Conservation (phyloP, 2,113 vertebrate species). For the Empidonax traillii region DNA sequence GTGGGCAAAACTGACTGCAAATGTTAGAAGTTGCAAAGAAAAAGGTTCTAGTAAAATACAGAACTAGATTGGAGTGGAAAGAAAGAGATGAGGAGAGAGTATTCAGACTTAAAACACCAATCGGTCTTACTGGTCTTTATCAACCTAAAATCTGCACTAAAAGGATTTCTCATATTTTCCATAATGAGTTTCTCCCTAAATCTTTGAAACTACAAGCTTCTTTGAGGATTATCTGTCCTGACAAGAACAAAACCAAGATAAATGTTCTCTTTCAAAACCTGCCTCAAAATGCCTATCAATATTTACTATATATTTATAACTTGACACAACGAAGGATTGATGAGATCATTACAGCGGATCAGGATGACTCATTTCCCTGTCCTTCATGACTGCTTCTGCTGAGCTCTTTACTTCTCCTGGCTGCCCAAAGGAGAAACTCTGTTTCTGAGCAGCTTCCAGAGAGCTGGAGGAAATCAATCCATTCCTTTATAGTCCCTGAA, state of each 20-base stretch:
- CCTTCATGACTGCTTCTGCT: neutral
- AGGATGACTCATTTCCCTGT: slow-evolving; percentile 18
- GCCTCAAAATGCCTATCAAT: neutral
- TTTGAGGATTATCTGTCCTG: neutral
- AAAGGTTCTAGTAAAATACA: neutral
- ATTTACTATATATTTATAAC: slow-evolving; percentile 2
- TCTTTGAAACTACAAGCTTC: neutral
- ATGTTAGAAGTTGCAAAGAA: neutral
- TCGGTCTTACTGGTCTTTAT: neutral
- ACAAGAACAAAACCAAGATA: neutral
- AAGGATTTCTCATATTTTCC: neutral
- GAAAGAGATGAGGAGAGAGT: neutral
- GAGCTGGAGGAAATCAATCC: neutral
- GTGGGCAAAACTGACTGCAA: neutral
- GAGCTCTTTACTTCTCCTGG: neutral
- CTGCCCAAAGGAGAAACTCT: neutral
- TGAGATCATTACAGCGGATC: neutral
- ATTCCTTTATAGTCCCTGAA: neutral
- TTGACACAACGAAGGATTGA: neutral
- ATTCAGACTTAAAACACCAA: neutral
- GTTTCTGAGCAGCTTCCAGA: neutral
- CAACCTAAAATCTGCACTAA: neutral
- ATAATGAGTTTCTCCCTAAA: neutral
- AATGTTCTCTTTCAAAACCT: neutral
- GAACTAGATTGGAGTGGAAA: neutral